Conservation (phyloP, 23 tunicate genomes). For the Phallusia fumigata region DNA sequence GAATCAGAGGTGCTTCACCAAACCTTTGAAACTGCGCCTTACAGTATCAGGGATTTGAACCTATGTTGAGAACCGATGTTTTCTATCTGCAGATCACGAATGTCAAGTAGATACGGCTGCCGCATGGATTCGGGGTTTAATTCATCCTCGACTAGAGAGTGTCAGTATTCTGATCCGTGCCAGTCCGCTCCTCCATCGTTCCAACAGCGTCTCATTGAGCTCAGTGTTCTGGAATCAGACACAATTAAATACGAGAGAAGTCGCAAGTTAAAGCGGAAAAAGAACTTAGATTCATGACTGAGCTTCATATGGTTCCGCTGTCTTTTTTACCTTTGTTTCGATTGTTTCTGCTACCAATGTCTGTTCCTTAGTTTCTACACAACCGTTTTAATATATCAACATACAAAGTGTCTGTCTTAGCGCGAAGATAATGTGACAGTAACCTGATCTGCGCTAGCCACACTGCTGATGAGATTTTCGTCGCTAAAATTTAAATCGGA, state of each 20-base stretch:
- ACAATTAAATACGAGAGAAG: constrained; percentile 84
- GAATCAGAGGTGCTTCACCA: too few relatives aligned
- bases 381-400: neutral
- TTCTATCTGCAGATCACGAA: constrained; percentile 24
- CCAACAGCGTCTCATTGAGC: constrained; percentile 78
- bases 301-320: neutral
- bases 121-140: constrained; percentile 9
- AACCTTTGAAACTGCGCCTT: too few relatives aligned
- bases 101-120: constrained; percentile 50
- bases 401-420: neutral
- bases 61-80: too few relatives aligned
- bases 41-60: too few relatives aligned
- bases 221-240: constrained; percentile 75
- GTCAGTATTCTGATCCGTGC: constrained; percentile 61
- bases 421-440: too few relatives aligned
- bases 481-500: too few relatives aligned
- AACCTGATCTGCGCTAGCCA: too few relatives aligned
- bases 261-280: constrained; percentile 76
- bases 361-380: neutral
- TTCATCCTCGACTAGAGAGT: constrained; percentile 27
- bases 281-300: constrained; percentile 58
- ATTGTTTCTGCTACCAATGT: neutral
- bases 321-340: neutral
- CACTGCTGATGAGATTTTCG: too few relatives aligned
- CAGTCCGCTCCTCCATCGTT: constrained; percentile 69